Evolutionary conservation across 1,140 invertebrate species (phyloP).

Genomic region (Calephelis nemesis): DNA sequence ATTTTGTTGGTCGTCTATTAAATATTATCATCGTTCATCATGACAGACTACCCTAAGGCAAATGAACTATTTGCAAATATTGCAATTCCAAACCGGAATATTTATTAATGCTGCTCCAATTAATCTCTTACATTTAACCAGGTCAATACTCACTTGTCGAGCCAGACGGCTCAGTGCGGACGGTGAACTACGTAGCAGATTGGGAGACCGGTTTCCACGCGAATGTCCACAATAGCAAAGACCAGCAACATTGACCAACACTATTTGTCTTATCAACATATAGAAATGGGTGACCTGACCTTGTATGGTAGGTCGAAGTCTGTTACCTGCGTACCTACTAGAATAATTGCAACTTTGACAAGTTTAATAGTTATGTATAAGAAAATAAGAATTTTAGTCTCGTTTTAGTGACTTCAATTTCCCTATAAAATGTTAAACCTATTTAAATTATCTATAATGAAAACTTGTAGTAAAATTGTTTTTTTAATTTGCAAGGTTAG

Average conservation of each 20-base stretch:
- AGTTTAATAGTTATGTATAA: too few species aligned
- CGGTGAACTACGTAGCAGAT: slow-evolving; percentile 88
- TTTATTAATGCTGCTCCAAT: neutral
- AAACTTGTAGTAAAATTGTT: too few species aligned
- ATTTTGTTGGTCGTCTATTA: too few species aligned
- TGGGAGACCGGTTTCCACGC: slow-evolving; percentile 89
- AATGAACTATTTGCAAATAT: neutral
- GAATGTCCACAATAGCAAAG: slow-evolving; percentile 84
- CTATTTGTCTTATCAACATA: slow-evolving; percentile 4
- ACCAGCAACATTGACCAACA: slow-evolving; percentile 62
- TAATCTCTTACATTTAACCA: slow-evolving; percentile 49
- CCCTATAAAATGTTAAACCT: neutral
- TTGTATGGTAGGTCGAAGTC: neutral
- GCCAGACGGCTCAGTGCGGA: slow-evolving; percentile 87
- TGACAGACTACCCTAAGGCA: neutral
- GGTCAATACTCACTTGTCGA: slow-evolving; percentile 89
- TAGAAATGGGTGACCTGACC: slow-evolving; percentile 8
- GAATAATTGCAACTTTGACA: neutral
- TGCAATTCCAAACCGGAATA: neutral
- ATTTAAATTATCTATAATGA: too few species aligned
- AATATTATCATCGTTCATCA: too few species aligned
- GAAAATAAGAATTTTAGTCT: neutral
- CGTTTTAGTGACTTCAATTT: slow-evolving; percentile 10
- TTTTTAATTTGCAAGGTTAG: too few species aligned
- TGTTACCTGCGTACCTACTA: neutral